Base-by-base conservation (phyloP, 2,888 invertebrate genomes). In the Agrochola macilenta region DNA sequence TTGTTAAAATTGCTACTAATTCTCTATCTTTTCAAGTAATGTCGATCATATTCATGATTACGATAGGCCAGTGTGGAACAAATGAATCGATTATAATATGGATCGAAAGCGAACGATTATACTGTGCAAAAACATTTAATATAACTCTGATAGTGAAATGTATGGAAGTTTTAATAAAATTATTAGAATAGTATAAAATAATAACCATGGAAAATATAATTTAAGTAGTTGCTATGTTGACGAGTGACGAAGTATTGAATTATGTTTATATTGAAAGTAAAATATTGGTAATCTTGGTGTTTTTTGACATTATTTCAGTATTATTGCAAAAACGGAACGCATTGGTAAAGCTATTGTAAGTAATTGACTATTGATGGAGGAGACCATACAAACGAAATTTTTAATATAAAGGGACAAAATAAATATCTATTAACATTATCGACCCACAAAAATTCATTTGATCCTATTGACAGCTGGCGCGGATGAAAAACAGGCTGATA, bases 21-120 rank as follows among this genome's bases (percentile, higher is more conserved):
- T 75, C 35, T 57, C 35, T 60, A 17, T 66, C n/a, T 74, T 70
- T 76, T 14, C 30, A 65, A 75, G 46, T 63, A 52, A 75, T 74
- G 57, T 57, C 46, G 69, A 69, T 79, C 68, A 79, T 76, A 57
- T 14, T 2, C 30, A 76, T 87, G 78, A 85, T 79, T 78, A 49
- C 68, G 63, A 84, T 76, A 68, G 70, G 30, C 66, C 58, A 68
- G 63, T 57, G 78, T 76, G 78, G 74, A 81, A 88, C 84, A 72
- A 87, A 87, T 87, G 57, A 82, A 84, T 74, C 79, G 78, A 82
- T 87, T 88, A 81, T 81, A 87, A 81, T 71, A 76, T 75, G 87
- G 74, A 81, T 87, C 76, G 81, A 81, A 88, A 87, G 64, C 71
- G 75, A 79, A 57, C 83, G 84, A 84, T 82, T 84, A 76, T 49